Percentiles rank a stretch among this genome's conserved stretches.
phyloP scores from a whole-genome alignment of 2,888 invertebrate species.

The Sacculina carcini region DNA sequence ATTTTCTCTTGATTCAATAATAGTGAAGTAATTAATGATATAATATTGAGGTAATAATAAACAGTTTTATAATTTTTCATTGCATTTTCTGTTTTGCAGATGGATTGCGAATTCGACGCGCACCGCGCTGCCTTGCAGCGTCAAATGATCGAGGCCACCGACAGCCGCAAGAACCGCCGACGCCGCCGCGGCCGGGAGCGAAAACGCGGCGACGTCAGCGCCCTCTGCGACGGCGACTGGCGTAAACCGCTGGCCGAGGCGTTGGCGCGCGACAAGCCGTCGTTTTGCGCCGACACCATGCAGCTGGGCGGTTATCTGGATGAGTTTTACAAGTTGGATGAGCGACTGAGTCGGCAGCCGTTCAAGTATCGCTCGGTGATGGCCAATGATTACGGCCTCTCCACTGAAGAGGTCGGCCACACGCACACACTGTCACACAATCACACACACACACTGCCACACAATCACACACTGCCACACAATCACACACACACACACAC shows the following conservation, averaged over 20 bases:
- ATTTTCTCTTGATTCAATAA: too few species aligned
- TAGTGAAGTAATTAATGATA: too few species aligned
- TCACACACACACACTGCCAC: too few species aligned
- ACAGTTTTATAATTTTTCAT: too few species aligned
- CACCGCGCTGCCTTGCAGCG: background rate
- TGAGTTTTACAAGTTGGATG: background rate
- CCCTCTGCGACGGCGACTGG: too few species aligned
- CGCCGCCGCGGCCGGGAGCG: background rate
- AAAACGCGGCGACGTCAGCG: background rate
- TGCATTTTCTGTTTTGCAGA: too few species aligned
- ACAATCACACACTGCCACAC: too few species aligned
- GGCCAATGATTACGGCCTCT: conserved; percentile 48
- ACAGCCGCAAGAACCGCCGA: too few species aligned
- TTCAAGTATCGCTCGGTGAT: conserved; percentile 54
- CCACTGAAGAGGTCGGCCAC: background rate
- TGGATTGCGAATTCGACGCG: background rate
- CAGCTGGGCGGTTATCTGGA: background rate
- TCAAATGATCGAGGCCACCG: background rate
- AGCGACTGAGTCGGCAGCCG: conserved; percentile 33
- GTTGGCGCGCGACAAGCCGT: background rate
- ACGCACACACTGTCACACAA: too few species aligned
- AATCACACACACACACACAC: too few species aligned
- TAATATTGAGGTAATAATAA: too few species aligned
- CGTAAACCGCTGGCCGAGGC: background rate
- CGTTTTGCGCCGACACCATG: background rate